A percentile compares a stretch with the other conserved stretches of the same genome.
Conservation (phyloP, 2,797 vertebrate genomes). For the Sebastiscus albofasciatus region DNA sequence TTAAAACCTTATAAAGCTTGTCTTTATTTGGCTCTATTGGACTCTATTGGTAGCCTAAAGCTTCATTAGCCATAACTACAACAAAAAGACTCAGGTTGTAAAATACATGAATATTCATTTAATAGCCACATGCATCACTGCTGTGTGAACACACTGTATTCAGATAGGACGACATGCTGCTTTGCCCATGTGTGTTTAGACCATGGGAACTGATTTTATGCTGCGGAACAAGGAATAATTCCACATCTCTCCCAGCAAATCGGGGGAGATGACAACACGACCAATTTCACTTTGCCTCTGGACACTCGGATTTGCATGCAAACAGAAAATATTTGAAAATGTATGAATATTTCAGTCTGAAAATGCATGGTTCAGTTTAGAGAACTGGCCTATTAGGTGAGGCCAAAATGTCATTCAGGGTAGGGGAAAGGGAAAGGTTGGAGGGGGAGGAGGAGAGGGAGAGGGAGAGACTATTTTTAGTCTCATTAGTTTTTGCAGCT, state of each 20-base stretch:
- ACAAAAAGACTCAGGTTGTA: neutral
- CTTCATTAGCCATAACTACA: neutral
- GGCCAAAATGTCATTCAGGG: neutral
- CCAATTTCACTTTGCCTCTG: slow-evolving; percentile 50
- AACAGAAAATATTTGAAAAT: slow-evolving; percentile 39
- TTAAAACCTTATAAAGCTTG: neutral
- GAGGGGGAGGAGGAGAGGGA: neutral
- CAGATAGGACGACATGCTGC: neutral
- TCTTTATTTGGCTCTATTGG: neutral
- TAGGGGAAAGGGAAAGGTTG: neutral
- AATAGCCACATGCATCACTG: neutral
- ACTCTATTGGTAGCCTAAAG: neutral
- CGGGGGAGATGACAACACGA: slow-evolving; percentile 38
- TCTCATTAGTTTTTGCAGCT: slow-evolving; percentile 8
- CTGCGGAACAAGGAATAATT: slow-evolving; percentile 46
- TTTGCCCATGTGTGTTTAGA: slow-evolving; percentile 27
- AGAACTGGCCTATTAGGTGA: neutral
- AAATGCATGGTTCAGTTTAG: slow-evolving; percentile 9
- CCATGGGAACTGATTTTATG: slow-evolving; percentile 25
- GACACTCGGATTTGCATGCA: slow-evolving; percentile 47
- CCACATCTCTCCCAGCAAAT: slow-evolving; percentile 43
- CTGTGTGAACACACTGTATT: neutral
- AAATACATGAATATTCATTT: neutral
- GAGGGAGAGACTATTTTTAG: slow-evolving; percentile 4
- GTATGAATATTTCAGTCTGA: slow-evolving; percentile 17